These are phyloP conservation scores for Styela clava DNA, from an alignment of 23 tunicate species.

Conservation along the genomic window DNA sequence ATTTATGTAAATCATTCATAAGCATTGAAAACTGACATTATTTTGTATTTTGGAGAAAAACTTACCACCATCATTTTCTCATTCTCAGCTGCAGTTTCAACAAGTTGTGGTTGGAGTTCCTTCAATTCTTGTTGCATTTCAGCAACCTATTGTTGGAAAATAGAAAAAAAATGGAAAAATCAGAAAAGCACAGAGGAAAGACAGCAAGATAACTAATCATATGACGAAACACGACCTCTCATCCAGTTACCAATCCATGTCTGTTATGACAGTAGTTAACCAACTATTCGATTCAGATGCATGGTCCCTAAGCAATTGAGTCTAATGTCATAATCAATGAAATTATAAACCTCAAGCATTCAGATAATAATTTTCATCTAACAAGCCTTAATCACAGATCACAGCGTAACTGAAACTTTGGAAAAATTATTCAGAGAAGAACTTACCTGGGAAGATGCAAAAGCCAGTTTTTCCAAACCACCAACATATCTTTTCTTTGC, in stretches of 20 bases:
- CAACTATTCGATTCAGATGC: no score
- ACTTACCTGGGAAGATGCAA: slow-evolving; percentile 81
- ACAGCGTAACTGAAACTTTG: no score
- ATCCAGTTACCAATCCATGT: no score
- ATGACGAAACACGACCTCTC: no score
- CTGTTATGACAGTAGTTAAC: no score
- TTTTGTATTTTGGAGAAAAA: no score
- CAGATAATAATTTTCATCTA: background rate
- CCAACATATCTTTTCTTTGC: slow-evolving; percentile 86
- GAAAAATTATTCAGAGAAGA: background rate
- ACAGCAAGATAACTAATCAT: no score
- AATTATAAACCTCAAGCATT: background rate
- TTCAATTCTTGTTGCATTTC: slow-evolving; percentile 97
- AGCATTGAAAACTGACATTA: no score
- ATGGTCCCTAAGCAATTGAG: background rate
- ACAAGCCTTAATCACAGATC: background rate
- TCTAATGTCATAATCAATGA: background rate
- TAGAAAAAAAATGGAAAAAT: background rate
- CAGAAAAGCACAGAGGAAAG: no score
- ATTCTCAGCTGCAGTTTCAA: slow-evolving; percentile 87
- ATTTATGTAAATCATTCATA: no score
- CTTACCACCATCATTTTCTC: slow-evolving; percentile 77
- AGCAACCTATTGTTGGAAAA: slow-evolving; percentile 78
- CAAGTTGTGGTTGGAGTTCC: slow-evolving; percentile 93
- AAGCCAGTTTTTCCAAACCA: slow-evolving; percentile 91